phyloP scores from a whole-genome alignment of 1,140 invertebrate genomes.

The Drosophila ohnishii region DNA sequence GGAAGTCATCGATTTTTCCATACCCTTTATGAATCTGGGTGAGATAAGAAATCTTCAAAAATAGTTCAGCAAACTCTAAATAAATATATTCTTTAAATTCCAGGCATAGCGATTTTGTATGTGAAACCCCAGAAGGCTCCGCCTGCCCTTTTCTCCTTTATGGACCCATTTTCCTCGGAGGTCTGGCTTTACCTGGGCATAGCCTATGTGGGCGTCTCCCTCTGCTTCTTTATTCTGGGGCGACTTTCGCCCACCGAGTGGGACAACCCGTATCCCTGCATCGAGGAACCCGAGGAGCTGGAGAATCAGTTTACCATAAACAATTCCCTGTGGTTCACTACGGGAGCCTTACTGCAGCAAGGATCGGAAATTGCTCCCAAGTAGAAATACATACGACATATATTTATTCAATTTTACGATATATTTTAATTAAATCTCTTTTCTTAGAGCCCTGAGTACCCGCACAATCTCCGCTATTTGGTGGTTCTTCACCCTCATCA shows the following conservation, averaged over 20 bases:
- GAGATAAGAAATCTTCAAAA: not conserved
- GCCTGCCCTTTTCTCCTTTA: constrained; percentile 93
- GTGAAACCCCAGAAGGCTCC: constrained; percentile 90
- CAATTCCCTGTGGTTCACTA: constrained; percentile 93
- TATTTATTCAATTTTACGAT: not conserved
- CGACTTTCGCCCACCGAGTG: constrained; percentile 91
- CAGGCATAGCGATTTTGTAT: constrained; percentile 93
- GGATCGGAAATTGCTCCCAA: constrained; percentile 93
- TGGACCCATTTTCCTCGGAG: constrained; percentile 92
- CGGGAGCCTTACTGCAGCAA: constrained; percentile 92
- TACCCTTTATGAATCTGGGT: constrained; percentile 95
- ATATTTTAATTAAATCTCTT: not conserved
- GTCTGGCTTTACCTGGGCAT: constrained; percentile 92
- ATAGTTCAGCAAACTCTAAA: not conserved
- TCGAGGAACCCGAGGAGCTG: constrained; percentile 89
- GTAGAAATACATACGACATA: constrained; percentile 82
- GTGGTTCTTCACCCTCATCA: constrained; percentile 98
- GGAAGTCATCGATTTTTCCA: constrained; percentile 94
- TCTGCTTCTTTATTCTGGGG: constrained; percentile 91
- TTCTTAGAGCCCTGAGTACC: constrained; percentile 89
- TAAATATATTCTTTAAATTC: not conserved
- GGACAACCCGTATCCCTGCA: constrained; percentile 91
- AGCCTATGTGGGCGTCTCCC: constrained; percentile 90
- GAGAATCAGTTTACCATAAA: constrained; percentile 93
- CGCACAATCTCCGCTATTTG: constrained; percentile 92